These are phyloP conservation scores for Penaeus vannamei DNA, from an alignment of 1,140 invertebrate genomes.

Conservation along the genomic window DNA sequence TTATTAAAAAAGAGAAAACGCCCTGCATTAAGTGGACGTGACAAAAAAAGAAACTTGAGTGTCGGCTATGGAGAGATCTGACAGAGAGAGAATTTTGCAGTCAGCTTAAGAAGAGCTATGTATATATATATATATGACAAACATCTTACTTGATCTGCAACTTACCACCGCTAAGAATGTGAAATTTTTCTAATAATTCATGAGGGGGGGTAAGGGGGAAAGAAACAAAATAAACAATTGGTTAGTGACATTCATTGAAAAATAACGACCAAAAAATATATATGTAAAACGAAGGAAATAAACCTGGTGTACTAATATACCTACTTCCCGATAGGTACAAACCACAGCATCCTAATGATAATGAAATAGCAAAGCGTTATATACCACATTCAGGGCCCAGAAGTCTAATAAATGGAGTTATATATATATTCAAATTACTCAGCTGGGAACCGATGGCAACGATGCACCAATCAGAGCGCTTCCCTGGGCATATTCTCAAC, in stretches of 20 bases:
- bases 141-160: slow-evolving; percentile 59
- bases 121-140: slow-evolving; percentile 36
- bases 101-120: slow-evolving; percentile 60
- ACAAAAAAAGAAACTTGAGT: no score
- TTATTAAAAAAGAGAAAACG: no score
- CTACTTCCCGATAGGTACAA: no score
- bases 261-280: not conserved
- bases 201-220: slow-evolving; percentile 44
- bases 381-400: no score
- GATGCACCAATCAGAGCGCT: no score
- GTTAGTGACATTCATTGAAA: slow-evolving; percentile 52
- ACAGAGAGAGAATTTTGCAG: slow-evolving; percentile 54
- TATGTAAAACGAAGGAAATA: slow-evolving; percentile 11
- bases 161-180: slow-evolving; percentile 66
- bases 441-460: no score
- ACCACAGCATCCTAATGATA: no score
- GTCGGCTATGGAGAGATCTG: slow-evolving; percentile 38
- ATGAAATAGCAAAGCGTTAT: no score
- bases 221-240: slow-evolving; percentile 56
- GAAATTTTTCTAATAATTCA: slow-evolving; percentile 66
- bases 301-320: not conserved
- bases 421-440: no score
- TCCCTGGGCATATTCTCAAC: no score
- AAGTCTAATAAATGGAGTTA: no score
- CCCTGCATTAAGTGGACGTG: no score